phyloP scores from a whole-genome alignment of 92 coral and sea anemone genomes.

The Bergia puertoricense region DNA sequence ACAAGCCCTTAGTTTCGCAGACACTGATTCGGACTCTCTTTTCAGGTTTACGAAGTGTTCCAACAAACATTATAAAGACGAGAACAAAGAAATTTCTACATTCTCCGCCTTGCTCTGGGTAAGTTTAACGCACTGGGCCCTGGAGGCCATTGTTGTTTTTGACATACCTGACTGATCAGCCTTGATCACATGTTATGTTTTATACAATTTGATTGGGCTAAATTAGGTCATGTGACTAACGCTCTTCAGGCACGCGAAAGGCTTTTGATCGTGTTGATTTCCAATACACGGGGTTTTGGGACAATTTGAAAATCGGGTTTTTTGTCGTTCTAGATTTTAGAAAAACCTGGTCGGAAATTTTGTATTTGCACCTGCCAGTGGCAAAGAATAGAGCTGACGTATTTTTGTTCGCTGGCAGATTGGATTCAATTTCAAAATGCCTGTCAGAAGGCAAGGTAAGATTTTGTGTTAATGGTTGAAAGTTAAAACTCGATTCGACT shows the following conservation, averaged over 20 bases:
- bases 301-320: slow-evolving; percentile 10
- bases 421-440: slow-evolving; percentile 75
- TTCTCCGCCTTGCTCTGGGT: no score
- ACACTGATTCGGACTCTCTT: no score
- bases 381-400: background rate
- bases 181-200: slow-evolving; percentile 2
- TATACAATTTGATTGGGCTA: slow-evolving; percentile 2
- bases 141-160: background rate
- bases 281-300: slow-evolving; percentile 25
- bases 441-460: slow-evolving; percentile 98
- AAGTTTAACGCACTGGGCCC: no score
- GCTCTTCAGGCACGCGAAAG: slow-evolving; percentile 87
- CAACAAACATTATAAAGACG: no score
- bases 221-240: slow-evolving; percentile 67
- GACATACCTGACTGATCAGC: slow-evolving; percentile 22
- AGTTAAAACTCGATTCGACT: slow-evolving; percentile 28
- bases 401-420: slow-evolving; percentile 6
- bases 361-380: background rate
- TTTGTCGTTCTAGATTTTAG: slow-evolving; percentile 14
- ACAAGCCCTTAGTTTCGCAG: no score
- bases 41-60: no score
- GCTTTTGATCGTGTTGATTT: slow-evolving; percentile 78
- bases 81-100: no score
- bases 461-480: slow-evolving; percentile 18
- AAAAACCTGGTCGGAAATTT: slow-evolving; percentile 25